Evolutionary conservation across 2,797 vertebrate species (phyloP).

Genomic region (Nannoperca australis): DNA sequence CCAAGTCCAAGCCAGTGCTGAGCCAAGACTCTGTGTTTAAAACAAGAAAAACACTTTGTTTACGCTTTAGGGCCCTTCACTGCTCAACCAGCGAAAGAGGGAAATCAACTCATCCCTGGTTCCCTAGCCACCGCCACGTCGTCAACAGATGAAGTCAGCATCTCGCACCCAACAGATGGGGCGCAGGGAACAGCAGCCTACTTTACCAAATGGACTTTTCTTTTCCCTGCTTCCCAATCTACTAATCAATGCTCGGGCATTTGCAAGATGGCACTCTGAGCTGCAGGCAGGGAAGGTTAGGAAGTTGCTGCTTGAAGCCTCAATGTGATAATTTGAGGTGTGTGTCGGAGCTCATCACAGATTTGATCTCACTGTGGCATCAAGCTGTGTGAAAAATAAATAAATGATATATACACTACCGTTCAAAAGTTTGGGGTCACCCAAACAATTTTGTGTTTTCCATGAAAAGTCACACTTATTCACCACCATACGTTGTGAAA

Average conservation of each 20-base stretch:
- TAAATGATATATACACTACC: no score
- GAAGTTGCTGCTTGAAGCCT: constrained; percentile 31
- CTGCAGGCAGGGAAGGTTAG: constrained; percentile 40
- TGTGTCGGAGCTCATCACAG: not conserved
- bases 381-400: constrained; percentile 4
- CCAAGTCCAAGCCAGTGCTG: constrained; percentile 70
- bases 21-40: constrained; percentile 79
- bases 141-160: constrained; percentile 82
- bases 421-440: no score
- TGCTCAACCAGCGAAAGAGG: constrained; percentile 78
- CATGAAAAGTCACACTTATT: no score
- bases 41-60: constrained; percentile 85
- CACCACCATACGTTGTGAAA: no score
- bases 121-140: constrained; percentile 68
- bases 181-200: constrained; percentile 75
- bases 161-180: constrained; percentile 81
- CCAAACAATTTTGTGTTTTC: no score
- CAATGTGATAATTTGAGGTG: constrained; percentile 34
- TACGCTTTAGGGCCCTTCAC: constrained; percentile 83
- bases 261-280: constrained; percentile 34
- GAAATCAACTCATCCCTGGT: constrained; percentile 79
- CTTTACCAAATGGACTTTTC: constrained; percentile 77
- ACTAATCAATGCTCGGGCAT: constrained; percentile 56
- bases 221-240: constrained; percentile 53
- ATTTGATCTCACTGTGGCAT: constrained; percentile 28